phyloP scores from a whole-genome alignment of 2,113 vertebrate species.

The Albula glossodonta region DNA sequence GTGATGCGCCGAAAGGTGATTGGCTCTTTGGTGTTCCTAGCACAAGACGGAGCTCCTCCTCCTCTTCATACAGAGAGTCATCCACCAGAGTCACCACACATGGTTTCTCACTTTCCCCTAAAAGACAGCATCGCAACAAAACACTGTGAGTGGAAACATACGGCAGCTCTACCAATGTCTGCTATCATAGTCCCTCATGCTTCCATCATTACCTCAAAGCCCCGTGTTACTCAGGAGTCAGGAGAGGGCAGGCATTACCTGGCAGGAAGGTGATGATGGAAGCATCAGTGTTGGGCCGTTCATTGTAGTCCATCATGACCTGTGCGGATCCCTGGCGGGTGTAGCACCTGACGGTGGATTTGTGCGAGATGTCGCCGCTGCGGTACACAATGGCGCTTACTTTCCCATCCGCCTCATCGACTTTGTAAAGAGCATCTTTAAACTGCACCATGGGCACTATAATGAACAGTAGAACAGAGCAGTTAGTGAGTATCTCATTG shows the following conservation, averaged over 20 bases:
- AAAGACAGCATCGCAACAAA: background rate
- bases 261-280: constrained; percentile 73
- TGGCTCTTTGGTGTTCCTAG: constrained; percentile 76
- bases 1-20: constrained; percentile 68
- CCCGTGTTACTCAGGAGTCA: too few species aligned
- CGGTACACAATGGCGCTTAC: constrained; percentile 67
- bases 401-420: constrained; percentile 72
- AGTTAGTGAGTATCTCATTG: background rate
- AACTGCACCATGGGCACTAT: constrained; percentile 78
- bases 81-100: constrained; percentile 75
- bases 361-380: constrained; percentile 71
- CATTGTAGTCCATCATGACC: constrained; percentile 78
- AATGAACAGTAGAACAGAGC: constrained; percentile 26
- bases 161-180: too few species aligned
- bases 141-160: too few species aligned
- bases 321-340: constrained; percentile 79
- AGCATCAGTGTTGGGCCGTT: constrained; percentile 75
- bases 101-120: constrained; percentile 80
- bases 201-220: too few species aligned
- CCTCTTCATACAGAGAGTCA: constrained; percentile 76
- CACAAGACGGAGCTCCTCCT: constrained; percentile 78
- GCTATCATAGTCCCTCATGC: too few species aligned
- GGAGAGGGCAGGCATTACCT: constrained; percentile 52
- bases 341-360: constrained; percentile 70
- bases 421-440: constrained; percentile 67